phyloP scores from a whole-genome alignment of 2,888 invertebrate genomes.

The Frankliniella intonsa region DNA sequence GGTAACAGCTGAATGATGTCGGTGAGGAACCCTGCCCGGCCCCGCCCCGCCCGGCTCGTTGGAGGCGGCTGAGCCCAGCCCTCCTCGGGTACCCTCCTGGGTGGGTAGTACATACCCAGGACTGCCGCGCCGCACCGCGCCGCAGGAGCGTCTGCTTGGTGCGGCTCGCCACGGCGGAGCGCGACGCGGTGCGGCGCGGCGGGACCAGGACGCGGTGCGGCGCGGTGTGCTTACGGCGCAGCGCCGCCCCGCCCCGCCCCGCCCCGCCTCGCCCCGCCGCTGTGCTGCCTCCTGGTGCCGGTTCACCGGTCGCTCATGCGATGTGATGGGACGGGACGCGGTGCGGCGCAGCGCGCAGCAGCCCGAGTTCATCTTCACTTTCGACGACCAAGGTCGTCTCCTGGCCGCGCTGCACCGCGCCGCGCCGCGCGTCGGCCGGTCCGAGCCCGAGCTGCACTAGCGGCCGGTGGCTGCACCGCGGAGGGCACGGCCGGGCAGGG shows the following conservation, averaged over 20 bases:
- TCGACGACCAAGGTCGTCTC: conserved; percentile 21
- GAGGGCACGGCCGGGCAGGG: neutral
- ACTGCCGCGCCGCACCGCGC: neutral
- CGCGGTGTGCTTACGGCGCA: conserved; percentile 1
- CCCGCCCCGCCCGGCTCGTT: too few relatives aligned
- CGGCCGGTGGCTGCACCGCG: neutral
- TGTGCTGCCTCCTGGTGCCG: neutral
- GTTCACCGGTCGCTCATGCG: neutral
- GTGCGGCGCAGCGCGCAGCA: neutral
- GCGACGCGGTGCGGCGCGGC: neutral
- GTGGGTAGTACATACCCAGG: neutral
- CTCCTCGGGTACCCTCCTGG: neutral
- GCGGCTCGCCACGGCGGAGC: conserved; percentile 3
- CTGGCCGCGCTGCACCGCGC: neutral
- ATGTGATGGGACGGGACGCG: neutral
- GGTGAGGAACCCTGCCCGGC: too few relatives aligned
- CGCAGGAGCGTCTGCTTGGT: neutral
- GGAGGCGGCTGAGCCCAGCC: neutral
- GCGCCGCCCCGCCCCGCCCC: neutral
- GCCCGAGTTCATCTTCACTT: conserved; percentile 23
- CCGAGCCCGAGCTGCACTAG: neutral
- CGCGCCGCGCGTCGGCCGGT: neutral
- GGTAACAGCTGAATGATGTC: too few relatives aligned
- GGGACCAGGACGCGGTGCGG: neutral
- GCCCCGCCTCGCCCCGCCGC: too few relatives aligned